Conservation (phyloP, 2,888 invertebrate species). For the Nemapogon koenigi region DNA sequence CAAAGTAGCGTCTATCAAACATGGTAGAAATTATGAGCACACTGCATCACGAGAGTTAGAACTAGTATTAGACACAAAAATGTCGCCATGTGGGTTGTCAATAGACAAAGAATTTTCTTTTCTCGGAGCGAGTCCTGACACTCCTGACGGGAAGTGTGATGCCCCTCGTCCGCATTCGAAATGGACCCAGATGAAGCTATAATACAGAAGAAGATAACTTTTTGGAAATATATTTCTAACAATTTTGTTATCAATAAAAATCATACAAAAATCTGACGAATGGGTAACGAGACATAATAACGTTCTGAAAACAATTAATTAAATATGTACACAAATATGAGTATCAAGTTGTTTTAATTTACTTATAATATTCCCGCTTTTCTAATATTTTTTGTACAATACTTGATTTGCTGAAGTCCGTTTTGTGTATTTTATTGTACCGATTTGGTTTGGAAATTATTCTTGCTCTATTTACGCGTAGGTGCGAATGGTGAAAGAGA, state of each 20-base stretch:
- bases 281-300: no score
- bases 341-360: no score
- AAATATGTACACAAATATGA: no score
- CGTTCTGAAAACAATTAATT: no score
- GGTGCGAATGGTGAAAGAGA: no score
- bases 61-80: background rate
- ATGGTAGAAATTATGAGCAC: constrained; percentile 2
- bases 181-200: constrained; percentile 2
- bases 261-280: no score
- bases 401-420: no score
- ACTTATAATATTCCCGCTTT: no score
- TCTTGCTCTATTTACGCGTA: no score
- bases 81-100: background rate
- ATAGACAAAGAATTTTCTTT: constrained; percentile 2
- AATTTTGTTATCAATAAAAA: background rate
- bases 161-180: constrained; percentile 2
- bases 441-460: no score
- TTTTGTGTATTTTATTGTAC: no score
- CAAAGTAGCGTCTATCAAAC: constrained; percentile 5
- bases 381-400: no score
- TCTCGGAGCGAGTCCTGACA: constrained; percentile 1
- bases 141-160: constrained; percentile 5
- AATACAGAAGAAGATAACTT: background rate
- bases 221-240: background rate
- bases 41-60: background rate